Evolutionary conservation across 23 tunicate genomes (phyloP), one percentile per base, ranked within the genome.

Genomic region (Phallusia fumigata): DNA sequence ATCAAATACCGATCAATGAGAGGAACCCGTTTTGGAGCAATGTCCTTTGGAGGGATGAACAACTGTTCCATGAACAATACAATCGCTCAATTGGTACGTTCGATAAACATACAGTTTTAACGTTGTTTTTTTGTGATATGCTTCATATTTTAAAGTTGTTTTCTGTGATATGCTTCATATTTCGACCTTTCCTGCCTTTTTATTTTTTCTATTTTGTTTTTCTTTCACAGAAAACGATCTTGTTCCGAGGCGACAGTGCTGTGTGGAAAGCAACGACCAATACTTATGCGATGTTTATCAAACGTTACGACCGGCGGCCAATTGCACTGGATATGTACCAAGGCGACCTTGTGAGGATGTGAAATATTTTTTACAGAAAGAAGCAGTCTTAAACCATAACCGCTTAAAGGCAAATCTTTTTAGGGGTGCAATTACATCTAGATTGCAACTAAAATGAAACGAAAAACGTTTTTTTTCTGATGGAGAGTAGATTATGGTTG

Each of bases 241-340:
- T 0, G 44, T 76, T 32, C 87, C 87, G 33, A 18, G 81, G 32
- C 11, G 81, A 52, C 87, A 84, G 52, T 84, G 87, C 53, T 84
- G 87, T 52, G 44, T 76, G 12, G 81, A 76, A 22, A 84, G 87
- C 76, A n/a, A 30, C 24, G 30, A 45, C 36, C 24, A 45, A 30
- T 0, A 3, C 22, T 35, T 30, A 15, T 84, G 87, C 64, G 47
- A 64, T 10, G 2, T 76, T 13, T 84, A 84, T 52, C 32, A 33
- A 58, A 35, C 32, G 33, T 33, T 77, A 18, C 31, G 87, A 76
- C 87, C 87, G 3, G 52, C 53, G 1, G 81, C 81, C 49, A 84
- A 53, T 33, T 84, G 87, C 53, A 18, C 30, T 30, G 69, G 72
- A 15, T 82, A 82, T 24, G 53, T 81, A 31, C 77, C 73, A 16